Base-by-base conservation (phyloP, 2,888 invertebrate genomes). In the Pardosa pseudoannulata region DNA sequence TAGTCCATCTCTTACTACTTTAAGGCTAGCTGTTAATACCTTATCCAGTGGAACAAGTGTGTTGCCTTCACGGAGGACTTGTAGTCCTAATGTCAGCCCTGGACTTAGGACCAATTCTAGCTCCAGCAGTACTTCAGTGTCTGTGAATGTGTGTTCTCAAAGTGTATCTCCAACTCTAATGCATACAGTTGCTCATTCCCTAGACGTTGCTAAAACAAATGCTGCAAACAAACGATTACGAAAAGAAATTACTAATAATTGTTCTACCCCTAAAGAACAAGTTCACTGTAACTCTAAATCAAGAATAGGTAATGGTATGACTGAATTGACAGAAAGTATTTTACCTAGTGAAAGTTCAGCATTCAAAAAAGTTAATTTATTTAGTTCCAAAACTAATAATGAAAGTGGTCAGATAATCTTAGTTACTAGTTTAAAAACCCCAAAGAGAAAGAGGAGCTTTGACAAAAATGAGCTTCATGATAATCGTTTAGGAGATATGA, bases 161-260 rank as follows among this genome's bases (percentile, higher is more conserved):
- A 72, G 29, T 50, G 80, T 68, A 28, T 80, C 85, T 31, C 72
- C 88, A 27, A 64, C 74, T 23, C 56, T 62, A 32, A 39, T 79
- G n/a, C 70, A 36, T 75, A 73, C 72, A 56, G 67, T 56, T 73
- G 68, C 67, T 64, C 88, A 88, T 88, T 88, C 86, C 86, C 65
- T 88, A 46, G 89, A 88, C 75, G 88, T 89, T 71, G 88, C 89
- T 67, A 89, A 87, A 79, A 89, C 87, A 88, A 93, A 93, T 91
- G 93, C 93, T 90, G 92, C 93, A 68, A 93, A 93, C 89, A 93
- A 93, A 89, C 92, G 93, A 64, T 90, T 93, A 39, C 92, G 93
- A 92, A 93, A 93, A 93, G 92, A 89, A 71, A 64, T 65, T 64
- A 19, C 50, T 23, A 46, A 46, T 62, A 67, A 56, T 32, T 64